These are phyloP conservation scores for Drosophila trichaetosa DNA, from an alignment of 2,888 invertebrate genomes.

Conservation along the genomic window DNA sequence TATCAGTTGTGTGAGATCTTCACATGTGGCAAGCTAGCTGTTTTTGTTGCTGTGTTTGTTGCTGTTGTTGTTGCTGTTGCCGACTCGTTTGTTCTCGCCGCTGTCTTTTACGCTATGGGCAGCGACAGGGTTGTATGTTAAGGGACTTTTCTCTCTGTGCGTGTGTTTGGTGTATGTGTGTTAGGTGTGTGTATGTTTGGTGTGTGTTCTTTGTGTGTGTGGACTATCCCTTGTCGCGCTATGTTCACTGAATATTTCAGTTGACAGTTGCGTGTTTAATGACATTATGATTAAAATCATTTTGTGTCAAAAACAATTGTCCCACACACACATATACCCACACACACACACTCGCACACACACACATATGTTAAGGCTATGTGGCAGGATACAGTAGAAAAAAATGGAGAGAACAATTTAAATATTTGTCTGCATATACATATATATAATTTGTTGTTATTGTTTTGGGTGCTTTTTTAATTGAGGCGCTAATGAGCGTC, in stretches of 20 bases:
- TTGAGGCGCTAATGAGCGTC: constrained; percentile 67
- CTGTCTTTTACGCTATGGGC: constrained; percentile 33
- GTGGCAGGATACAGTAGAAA: constrained; percentile 25
- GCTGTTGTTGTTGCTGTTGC: constrained; percentile 8
- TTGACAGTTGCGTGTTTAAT: constrained; percentile 74
- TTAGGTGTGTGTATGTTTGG: background rate
- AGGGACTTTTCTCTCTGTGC: background rate
- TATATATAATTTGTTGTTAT: constrained; percentile 36
- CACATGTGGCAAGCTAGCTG: constrained; percentile 57
- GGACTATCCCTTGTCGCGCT: constrained; percentile 50
- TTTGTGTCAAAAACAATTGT: constrained; percentile 79
- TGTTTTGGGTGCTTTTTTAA: constrained; percentile 55
- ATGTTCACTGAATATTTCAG: constrained; percentile 64
- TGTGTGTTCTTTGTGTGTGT: constrained; percentile 11
- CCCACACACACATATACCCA: constrained; percentile 48
- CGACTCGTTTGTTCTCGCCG: constrained; percentile 52
- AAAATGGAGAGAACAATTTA: constrained; percentile 2
- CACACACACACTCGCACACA: constrained; percentile 41
- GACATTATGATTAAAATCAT: constrained; percentile 79
- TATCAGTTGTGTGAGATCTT: constrained; percentile 73
- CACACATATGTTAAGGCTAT: constrained; percentile 38
- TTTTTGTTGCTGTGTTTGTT: background rate
- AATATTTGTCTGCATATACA: constrained; percentile 16
- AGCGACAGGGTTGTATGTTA: background rate
- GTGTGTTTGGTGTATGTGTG: too few relatives aligned